These are phyloP conservation scores for Sebastes paucispinis DNA, from an alignment of 2,797 vertebrate genomes.

Conservation along the genomic window DNA sequence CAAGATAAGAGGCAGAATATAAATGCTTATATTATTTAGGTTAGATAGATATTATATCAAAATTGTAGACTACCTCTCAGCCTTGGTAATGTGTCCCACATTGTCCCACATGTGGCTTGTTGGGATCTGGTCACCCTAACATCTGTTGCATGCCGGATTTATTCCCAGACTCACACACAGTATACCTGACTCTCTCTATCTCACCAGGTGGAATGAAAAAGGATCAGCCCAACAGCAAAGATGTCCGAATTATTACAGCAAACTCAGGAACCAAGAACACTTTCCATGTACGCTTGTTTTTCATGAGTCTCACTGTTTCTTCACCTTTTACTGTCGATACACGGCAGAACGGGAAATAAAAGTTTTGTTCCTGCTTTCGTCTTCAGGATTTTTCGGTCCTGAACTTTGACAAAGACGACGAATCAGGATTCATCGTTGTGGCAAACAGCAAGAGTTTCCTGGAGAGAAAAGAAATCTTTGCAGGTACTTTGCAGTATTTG, in stretches of 20 bases:
- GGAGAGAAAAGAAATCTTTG: slow-evolving; percentile 42
- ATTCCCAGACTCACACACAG: background rate
- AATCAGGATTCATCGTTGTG: background rate
- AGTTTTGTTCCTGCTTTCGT: slow-evolving; percentile 14
- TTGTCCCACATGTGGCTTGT: no score
- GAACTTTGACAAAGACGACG: background rate
- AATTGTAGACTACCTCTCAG: no score
- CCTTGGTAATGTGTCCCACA: no score
- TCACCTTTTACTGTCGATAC: background rate
- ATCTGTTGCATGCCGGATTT: no score
- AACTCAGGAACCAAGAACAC: background rate
- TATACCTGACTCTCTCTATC: background rate
- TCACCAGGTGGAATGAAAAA: background rate
- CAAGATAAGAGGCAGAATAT: no score
- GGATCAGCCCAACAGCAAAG: background rate
- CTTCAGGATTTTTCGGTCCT: slow-evolving; percentile 39
- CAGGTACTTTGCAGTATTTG: slow-evolving; percentile 45
- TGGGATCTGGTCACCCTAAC: no score
- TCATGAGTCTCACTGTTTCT: background rate
- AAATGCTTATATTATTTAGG: no score
- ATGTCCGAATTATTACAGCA: background rate
- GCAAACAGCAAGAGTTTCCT: slow-evolving; percentile 35
- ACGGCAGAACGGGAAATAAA: background rate
- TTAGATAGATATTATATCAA: no score
- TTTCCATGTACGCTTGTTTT: slow-evolving; percentile 8